phyloP scores from a whole-genome alignment of 2,888 invertebrate species.

The Apotomis turbidana region DNA sequence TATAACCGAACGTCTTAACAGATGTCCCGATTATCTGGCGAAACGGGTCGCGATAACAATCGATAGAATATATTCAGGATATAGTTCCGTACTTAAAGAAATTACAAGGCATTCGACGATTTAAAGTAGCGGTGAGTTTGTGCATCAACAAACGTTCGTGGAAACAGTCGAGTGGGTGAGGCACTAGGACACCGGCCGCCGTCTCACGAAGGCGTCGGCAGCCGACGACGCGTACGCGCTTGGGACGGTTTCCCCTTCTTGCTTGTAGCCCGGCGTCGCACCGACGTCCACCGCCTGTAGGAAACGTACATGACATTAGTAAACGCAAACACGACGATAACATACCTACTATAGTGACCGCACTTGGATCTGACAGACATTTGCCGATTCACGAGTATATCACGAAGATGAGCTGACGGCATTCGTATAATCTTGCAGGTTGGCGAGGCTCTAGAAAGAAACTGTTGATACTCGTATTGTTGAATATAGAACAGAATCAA shows the following conservation, averaged over 20 bases:
- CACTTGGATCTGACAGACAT: too few species aligned
- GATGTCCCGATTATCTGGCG: constrained; percentile 8
- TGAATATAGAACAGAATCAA: too few species aligned
- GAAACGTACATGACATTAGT: neutral
- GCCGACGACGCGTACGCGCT: constrained; percentile 76
- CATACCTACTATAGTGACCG: too few species aligned
- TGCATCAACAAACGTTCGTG: constrained; percentile 53
- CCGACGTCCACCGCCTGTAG: constrained; percentile 85
- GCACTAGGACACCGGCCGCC: constrained; percentile 65
- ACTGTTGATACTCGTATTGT: too few species aligned
- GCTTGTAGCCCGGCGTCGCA: constrained; percentile 72
- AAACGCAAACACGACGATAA: too few species aligned
- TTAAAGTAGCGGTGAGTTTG: constrained; percentile 64
- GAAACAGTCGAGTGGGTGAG: neutral
- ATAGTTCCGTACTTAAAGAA: constrained; percentile 69
- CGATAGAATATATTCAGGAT: constrained; percentile 57
- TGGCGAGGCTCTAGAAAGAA: too few species aligned
- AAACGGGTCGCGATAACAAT: constrained; percentile 50
- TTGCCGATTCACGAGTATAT: too few species aligned
- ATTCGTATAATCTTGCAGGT: too few species aligned
- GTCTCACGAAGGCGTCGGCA: constrained; percentile 77
- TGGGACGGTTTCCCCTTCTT: constrained; percentile 72
- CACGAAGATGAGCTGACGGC: too few species aligned
- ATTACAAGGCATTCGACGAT: constrained; percentile 69
- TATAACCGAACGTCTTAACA: constrained; percentile 18